These are phyloP conservation scores for Syrrhaptes paradoxus DNA, from an alignment of 2,113 vertebrate genomes.

Conservation along the genomic window DNA sequence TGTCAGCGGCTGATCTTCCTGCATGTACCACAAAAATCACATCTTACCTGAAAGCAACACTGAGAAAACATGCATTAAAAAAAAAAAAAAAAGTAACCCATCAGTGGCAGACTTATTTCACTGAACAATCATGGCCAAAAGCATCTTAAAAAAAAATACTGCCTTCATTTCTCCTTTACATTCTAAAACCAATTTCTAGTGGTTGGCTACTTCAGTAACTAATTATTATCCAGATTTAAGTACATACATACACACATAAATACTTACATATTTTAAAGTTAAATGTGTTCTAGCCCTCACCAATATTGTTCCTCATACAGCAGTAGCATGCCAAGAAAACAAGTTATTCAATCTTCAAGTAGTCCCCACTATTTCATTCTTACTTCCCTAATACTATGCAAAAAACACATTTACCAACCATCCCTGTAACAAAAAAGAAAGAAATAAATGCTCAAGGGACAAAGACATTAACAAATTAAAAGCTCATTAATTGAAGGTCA, in stretches of 20 bases:
- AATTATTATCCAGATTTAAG: neutral
- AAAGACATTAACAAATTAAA: neutral
- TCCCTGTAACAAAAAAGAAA: neutral
- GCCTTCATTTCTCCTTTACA: neutral
- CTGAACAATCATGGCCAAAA: neutral
- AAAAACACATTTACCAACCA: neutral
- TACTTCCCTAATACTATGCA: neutral
- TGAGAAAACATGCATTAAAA: neutral
- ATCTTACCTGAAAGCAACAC: neutral
- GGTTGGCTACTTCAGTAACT: neutral
- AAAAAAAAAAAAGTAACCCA: neutral
- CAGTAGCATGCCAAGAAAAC: neutral
- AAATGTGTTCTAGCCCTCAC: neutral
- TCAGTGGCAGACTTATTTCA: neutral
- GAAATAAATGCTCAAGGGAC: neutral
- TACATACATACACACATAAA: neutral
- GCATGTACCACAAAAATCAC: neutral
- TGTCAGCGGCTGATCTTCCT: neutral
- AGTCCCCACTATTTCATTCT: neutral
- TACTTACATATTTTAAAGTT: neutral
- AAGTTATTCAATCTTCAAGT: neutral
- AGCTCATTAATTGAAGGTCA: neutral
- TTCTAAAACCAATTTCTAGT: neutral
- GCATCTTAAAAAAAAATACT: neutral
- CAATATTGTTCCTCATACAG: neutral